These are phyloP conservation scores for Ctenicera cuprea DNA, from an alignment of 2,888 invertebrate genomes.

Conservation along the genomic window DNA sequence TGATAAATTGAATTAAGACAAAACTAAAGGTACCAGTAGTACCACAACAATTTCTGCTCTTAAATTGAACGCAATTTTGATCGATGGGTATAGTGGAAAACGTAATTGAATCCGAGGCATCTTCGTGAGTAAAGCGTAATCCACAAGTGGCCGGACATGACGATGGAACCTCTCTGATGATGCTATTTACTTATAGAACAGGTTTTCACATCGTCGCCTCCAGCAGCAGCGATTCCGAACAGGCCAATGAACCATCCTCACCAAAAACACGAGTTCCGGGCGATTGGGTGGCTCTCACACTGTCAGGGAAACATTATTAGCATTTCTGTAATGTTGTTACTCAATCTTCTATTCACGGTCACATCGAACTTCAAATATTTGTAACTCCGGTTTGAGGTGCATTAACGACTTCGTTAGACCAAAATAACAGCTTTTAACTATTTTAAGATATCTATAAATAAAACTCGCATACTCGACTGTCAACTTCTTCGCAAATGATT, in stretches of 20 bases:
- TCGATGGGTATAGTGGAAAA: background rate
- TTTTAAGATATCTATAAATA: conserved; percentile 40
- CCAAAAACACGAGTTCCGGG: conserved; percentile 56
- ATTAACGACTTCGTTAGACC: conserved; percentile 28
- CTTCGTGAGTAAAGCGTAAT: conserved; percentile 40
- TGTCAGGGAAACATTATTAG: conserved; percentile 53
- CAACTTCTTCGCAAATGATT: conserved; percentile 20
- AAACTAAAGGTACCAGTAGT: no score
- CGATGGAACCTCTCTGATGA: conserved; percentile 61
- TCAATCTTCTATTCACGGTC: conserved; percentile 55
- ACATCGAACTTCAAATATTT: conserved; percentile 45
- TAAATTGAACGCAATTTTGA: no score
- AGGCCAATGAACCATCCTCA: conserved; percentile 62
- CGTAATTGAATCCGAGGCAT: background rate
- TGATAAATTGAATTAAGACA: no score
- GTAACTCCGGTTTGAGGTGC: conserved; percentile 23
- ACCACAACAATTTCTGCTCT: no score
- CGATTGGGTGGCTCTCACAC: conserved; percentile 56
- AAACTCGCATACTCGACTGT: conserved; percentile 11
- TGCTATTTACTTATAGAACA: conserved; percentile 66
- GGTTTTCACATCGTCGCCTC: conserved; percentile 66
- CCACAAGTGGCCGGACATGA: conserved; percentile 63
- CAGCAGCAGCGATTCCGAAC: conserved; percentile 62
- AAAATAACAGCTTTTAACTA: conserved; percentile 27
- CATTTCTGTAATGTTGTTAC: conserved; percentile 54